Percentiles rank a stretch among this genome's conserved stretches.
These are phyloP conservation scores for Apis dorsata DNA, from an alignment of 1,140 invertebrate genomes.

Conservation along the genomic window DNA sequence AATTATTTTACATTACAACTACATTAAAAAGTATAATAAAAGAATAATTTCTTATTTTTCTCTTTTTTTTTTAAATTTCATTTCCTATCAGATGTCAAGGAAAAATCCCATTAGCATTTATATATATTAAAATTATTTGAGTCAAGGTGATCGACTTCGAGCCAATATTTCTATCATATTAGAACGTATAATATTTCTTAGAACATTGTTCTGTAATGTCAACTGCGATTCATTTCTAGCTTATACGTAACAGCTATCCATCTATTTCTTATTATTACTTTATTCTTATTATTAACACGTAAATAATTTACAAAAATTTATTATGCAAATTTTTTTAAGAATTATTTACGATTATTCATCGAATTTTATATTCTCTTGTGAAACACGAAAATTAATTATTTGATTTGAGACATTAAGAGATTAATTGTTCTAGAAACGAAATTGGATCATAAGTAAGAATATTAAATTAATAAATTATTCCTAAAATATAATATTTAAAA, in stretches of 20 bases:
- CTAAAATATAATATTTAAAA: too few relatives aligned
- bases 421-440: too few relatives aligned
- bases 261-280: too few relatives aligned
- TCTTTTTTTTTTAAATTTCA: too few relatives aligned
- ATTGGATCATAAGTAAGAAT: too few relatives aligned
- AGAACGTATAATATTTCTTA: neutral
- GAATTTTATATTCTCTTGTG: neutral
- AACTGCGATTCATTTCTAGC: neutral
- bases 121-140: neutral
- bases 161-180: neutral
- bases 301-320: slow-evolving; percentile 1
- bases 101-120: neutral
- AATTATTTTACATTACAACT: too few relatives aligned
- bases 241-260: too few relatives aligned
- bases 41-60: neutral
- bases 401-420: too few relatives aligned
- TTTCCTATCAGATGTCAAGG: neutral
- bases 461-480: too few relatives aligned
- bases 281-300: neutral
- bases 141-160: neutral
- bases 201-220: neutral
- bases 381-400: too few relatives aligned
- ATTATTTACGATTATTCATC: slow-evolving; percentile 5
- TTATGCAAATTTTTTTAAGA: neutral
- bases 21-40: neutral